phyloP scores from a whole-genome alignment of 2,797 vertebrate species.

The Margarornis squamiger region DNA sequence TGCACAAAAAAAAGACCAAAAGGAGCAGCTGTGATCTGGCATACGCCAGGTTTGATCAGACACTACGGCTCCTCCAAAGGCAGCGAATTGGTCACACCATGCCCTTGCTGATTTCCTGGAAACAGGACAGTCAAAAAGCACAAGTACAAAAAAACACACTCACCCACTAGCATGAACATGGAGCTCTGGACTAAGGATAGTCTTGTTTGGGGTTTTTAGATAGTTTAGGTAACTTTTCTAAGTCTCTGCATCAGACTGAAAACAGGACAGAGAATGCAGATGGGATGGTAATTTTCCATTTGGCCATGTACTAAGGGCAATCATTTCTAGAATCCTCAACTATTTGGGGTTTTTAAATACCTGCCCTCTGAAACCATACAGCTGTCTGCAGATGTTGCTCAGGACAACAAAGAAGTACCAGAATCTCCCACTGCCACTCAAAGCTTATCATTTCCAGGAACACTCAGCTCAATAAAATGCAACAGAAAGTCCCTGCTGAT shows the following conservation, averaged over 20 bases:
- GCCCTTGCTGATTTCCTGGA: background rate
- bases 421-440: background rate
- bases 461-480: background rate
- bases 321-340: background rate
- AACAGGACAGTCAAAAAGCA: background rate
- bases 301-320: background rate
- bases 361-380: background rate
- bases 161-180: background rate
- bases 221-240: background rate
- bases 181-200: background rate
- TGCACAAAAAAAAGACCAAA: background rate
- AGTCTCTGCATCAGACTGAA: background rate
- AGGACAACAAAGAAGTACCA: background rate
- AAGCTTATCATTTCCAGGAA: background rate
- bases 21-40: background rate
- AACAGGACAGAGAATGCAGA: background rate
- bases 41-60: background rate
- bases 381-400: background rate
- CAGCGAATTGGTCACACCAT: fast-evolving
- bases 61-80: background rate
- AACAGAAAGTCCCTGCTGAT: background rate
- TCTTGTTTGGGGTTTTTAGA: background rate
- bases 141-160: background rate
- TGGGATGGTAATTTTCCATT: background rate
- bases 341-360: background rate